phyloP scores from a whole-genome alignment of 2,797 vertebrate genomes.

The Hafferia zeledoni region DNA sequence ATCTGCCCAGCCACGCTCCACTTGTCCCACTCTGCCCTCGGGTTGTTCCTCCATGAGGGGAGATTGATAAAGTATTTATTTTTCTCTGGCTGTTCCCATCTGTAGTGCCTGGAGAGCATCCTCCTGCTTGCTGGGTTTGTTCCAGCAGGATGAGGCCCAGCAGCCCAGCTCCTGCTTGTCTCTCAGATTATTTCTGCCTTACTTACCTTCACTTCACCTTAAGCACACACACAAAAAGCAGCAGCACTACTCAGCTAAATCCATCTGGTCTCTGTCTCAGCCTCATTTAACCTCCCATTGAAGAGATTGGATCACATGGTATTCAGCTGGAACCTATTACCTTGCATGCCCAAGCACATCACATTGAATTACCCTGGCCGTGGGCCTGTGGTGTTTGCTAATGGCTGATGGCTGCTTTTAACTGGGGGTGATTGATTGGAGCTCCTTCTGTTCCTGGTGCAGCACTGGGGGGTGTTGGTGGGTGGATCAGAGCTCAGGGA shows the following conservation, averaged over 20 bases:
- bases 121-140: neutral
- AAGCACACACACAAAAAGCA: neutral
- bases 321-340: constrained; percentile 66
- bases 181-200: neutral
- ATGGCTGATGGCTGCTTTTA: constrained; percentile 41
- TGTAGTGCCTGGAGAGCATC: neutral
- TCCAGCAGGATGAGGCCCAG: neutral
- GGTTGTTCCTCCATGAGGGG: neutral
- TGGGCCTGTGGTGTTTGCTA: constrained; percentile 28
- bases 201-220: constrained; percentile 47
- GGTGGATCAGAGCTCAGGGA: neutral
- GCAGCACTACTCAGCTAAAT: constrained; percentile 31
- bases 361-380: constrained; percentile 58
- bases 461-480: neutral
- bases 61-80: constrained; percentile 29
- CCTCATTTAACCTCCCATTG: constrained; percentile 53
- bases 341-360: constrained; percentile 68
- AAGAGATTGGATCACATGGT: constrained; percentile 52
- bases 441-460: neutral
- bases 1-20: neutral
- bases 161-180: neutral
- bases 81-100: neutral
- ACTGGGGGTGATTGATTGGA: constrained; percentile 51
- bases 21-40: neutral
- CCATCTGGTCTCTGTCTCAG: constrained; percentile 72